These are phyloP conservation scores for Sebastes aleutianus DNA, from an alignment of 2,797 vertebrate genomes.

Conservation along the genomic window DNA sequence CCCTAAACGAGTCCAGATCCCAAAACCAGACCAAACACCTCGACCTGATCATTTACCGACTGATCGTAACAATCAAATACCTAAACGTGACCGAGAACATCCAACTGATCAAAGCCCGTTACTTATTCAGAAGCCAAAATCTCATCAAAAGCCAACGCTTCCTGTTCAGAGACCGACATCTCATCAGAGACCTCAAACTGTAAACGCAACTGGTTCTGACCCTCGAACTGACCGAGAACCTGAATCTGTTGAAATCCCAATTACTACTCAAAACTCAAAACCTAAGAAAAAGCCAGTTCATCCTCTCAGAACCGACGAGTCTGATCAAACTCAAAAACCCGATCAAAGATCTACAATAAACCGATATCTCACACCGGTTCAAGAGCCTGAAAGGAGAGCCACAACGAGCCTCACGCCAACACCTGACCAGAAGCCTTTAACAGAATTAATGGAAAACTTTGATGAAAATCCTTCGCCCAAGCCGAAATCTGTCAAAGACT, in stretches of 20 bases:
- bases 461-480: background rate
- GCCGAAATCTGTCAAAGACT: constrained; percentile 9
- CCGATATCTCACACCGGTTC: background rate
- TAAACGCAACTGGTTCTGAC: constrained; percentile 4
- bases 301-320: background rate
- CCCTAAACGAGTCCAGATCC: background rate
- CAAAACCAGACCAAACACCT: constrained; percentile 31
- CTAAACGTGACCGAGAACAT: constrained; percentile 4
- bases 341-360: constrained; percentile 12
- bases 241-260: background rate
- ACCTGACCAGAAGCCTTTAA: background rate
- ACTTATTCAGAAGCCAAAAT: constrained; percentile 13
- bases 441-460: background rate
- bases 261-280: constrained; percentile 26
- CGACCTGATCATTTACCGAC: constrained; percentile 17
- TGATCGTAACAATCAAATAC: constrained; percentile 8
- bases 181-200: constrained; percentile 16
- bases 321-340: constrained; percentile 13
- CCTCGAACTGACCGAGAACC: background rate
- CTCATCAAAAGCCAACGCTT: background rate
- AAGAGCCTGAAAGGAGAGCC: constrained; percentile 1
- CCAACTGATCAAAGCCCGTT: constrained; percentile 1
- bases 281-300: background rate
- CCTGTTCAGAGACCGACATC: constrained; percentile 26
- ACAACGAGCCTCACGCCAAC: background rate